Evolutionary conservation across 2,888 invertebrate genomes (phyloP), one percentile per base, ranked within the genome.

Genomic region (Rhagonycha lutea): DNA sequence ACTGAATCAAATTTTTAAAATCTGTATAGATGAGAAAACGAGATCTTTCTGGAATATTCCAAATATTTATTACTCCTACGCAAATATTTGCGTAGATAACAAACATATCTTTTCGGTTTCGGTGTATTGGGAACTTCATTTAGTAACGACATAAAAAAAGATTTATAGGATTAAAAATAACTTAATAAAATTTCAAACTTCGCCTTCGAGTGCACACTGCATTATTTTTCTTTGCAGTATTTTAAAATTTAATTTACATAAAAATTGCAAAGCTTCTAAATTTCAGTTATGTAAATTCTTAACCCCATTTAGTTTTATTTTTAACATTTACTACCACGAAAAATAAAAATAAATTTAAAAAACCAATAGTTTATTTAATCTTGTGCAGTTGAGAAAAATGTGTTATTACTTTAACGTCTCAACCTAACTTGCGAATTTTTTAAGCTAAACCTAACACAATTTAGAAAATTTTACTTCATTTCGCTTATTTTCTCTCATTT

Each of bases 401-500:
- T 47, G 47, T 47, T 47, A 47, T 47, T 47, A n/a, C 47, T 47
- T 47, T 47, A 47, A 47, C 47, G 47, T 47, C 47, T 47, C 7
- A 47, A 47, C 10, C 14, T 24, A 63, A 63, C 63, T 63, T 63
- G 63, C 63, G 63, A 63, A 24, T 24, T 63, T 24, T 23, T 24
- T 23, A 24, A 63, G 68, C 72, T n/a, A 68, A 29, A 24, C 32
- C 23, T 61, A 73, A 69, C 79, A 78, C 78, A 79, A 76, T 79
- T 79, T 78, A 78, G 75, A 74, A 78, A 77, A 75, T 78, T 75
- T 75, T 73, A 69, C 76, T 78, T 80, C 78, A 80, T 79, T 80
- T 79, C 65, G 65, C 69, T 75, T 75, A 75, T 75, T 72, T 65
- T 70, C 72, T 14, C 75, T 75, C 75, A 75, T 75, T 72, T 75